Conservation (phyloP, 2,888 invertebrate species). For the Ochlodes sylvanus region DNA sequence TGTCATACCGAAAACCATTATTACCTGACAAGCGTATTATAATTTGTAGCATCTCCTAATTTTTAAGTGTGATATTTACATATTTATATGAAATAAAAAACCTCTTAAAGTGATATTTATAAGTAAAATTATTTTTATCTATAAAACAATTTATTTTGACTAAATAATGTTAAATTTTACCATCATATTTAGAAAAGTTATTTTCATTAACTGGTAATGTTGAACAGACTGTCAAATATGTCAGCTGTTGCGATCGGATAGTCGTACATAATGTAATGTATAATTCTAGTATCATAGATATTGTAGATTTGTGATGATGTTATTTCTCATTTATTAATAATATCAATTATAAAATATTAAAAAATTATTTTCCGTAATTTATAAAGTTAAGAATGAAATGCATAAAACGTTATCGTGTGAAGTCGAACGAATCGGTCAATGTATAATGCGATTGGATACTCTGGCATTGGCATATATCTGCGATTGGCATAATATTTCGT, state of each 20-base stretch:
- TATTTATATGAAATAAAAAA: not conserved
- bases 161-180: not conserved
- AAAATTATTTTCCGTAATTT: no score
- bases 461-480: no score
- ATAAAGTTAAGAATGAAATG: no score
- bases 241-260: slow-evolving; percentile 14
- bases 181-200: not conserved
- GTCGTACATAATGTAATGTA: not conserved
- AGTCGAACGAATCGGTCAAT: no score
- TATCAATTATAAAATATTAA: no score
- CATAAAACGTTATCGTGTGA: no score
- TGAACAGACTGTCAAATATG: not conserved
- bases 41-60: not conserved
- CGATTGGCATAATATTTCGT: no score
- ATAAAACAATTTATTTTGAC: not conserved
- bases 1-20: slow-evolving; percentile 46
- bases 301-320: no score
- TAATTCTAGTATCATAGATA: no score
- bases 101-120: not conserved
- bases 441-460: no score
- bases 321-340: no score
- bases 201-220: not conserved
- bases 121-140: not conserved
- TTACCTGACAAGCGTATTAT: not conserved
- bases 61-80: not conserved